phyloP scores from a whole-genome alignment of 2,113 vertebrate species.

The Microcebus tavaratra region DNA sequence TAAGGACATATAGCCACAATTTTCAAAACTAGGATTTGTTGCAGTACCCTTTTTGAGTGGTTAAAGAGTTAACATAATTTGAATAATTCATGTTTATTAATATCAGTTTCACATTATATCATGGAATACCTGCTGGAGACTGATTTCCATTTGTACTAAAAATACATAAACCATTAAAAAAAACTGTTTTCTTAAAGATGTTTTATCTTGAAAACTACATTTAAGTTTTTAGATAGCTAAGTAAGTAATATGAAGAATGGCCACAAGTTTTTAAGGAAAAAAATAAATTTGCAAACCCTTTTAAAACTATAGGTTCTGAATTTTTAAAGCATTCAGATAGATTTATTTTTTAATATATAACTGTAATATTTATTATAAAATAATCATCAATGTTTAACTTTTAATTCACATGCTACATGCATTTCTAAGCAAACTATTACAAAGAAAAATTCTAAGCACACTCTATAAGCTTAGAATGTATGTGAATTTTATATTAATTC shows the following conservation, averaged over 20 bases:
- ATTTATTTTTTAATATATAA: neutral
- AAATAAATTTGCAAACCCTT: conserved; percentile 3
- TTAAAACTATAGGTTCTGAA: neutral
- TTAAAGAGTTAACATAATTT: neutral
- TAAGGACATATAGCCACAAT: neutral
- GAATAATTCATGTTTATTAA: neutral
- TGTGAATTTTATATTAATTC: conserved; percentile 43
- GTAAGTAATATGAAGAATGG: conserved; percentile 47
- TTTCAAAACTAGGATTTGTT: neutral
- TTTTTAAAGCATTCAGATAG: neutral
- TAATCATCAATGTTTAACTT: neutral
- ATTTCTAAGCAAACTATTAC: neutral
- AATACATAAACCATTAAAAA: neutral
- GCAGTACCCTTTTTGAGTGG: neutral
- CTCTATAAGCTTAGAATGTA: neutral
- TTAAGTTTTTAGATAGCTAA: conserved; percentile 52
- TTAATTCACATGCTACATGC: neutral
- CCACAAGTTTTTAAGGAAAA: conserved; percentile 45
- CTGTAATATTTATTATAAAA: neutral
- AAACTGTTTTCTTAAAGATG: conserved; percentile 59
- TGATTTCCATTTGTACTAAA: neutral
- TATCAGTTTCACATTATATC: neutral
- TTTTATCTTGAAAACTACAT: conserved; percentile 69
- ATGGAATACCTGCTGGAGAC: neutral
- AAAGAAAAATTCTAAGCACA: neutral